These are phyloP conservation scores for Campopleginae sp. DNA, from an alignment of 2,888 invertebrate species.

Conservation along the genomic window DNA sequence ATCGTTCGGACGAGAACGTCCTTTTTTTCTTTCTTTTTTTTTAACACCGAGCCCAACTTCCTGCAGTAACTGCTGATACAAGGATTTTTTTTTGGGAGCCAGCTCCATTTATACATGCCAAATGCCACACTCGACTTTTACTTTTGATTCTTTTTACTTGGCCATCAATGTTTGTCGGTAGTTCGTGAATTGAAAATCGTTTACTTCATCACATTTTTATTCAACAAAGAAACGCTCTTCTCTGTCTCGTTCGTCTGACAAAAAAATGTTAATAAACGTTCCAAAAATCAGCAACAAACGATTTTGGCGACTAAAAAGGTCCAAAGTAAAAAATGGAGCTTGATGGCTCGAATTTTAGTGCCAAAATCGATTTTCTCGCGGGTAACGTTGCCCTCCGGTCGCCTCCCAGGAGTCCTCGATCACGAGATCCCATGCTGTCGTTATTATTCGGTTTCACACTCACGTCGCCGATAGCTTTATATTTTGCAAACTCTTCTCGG, in stretches of 20 bases:
- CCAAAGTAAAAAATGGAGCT: too few species aligned
- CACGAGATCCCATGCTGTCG: not conserved
- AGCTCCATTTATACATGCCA: not conserved
- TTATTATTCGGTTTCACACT: not conserved
- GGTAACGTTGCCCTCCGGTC: not conserved
- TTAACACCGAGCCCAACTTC: not conserved
- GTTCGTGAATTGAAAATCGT: too few species aligned
- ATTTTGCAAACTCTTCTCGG: slow-evolving; percentile 24
- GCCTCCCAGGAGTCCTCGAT: not conserved
- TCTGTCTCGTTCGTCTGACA: too few species aligned
- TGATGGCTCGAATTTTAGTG: not conserved
- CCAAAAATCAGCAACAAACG: too few species aligned
- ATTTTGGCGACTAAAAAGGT: too few species aligned
- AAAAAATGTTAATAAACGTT: too few species aligned
- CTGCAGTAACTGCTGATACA: not conserved
- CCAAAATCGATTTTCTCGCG: not conserved
- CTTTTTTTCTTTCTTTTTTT: slow-evolving; percentile 11
- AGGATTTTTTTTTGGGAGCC: not conserved
- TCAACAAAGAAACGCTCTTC: too few species aligned
- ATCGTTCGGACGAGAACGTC: slow-evolving; percentile 41
- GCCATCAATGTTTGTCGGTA: not conserved
- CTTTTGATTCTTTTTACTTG: not conserved
- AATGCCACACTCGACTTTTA: not conserved
- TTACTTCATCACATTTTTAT: too few species aligned
- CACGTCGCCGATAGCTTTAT: not conserved